Conservation (phyloP, 2,888 invertebrate species). For the Reticulitermes lucifugus region DNA sequence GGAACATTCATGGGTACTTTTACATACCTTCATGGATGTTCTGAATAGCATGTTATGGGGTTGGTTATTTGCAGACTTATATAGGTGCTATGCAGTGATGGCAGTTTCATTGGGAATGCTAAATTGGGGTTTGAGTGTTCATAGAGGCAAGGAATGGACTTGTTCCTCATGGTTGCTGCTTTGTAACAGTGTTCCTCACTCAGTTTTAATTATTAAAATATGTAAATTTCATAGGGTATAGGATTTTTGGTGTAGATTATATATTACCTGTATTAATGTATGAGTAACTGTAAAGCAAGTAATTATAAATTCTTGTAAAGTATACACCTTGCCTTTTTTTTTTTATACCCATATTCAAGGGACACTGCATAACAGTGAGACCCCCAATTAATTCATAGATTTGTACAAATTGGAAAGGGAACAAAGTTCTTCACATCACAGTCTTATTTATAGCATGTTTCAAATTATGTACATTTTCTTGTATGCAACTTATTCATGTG, state of each 20-base stretch:
- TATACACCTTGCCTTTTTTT: background rate
- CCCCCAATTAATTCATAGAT: too few species aligned
- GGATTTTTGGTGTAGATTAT: slow-evolving; percentile 1
- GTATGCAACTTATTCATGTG: too few species aligned
- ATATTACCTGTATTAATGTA: slow-evolving; percentile 13
- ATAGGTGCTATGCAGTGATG: too few species aligned
- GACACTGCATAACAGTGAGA: background rate
- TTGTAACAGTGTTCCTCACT: slow-evolving; percentile 5
- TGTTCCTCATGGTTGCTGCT: background rate
- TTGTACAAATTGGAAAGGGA: too few species aligned
- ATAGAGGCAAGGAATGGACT: too few species aligned
- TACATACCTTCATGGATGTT: too few species aligned
- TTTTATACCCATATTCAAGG: background rate
- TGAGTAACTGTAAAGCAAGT: background rate
- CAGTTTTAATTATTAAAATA: background rate
- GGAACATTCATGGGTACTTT: too few species aligned
- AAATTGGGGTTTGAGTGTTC: too few species aligned
- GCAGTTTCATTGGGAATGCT: too few species aligned
- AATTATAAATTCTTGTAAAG: background rate
- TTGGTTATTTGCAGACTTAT: too few species aligned
- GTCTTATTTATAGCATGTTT: background rate
- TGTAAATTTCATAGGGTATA: background rate
- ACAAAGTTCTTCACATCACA: background rate
- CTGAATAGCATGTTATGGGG: too few species aligned
- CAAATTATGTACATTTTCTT: background rate